These are phyloP conservation scores for Neotoma lepida DNA, from an alignment of 2,113 vertebrate species.

Conservation along the genomic window DNA sequence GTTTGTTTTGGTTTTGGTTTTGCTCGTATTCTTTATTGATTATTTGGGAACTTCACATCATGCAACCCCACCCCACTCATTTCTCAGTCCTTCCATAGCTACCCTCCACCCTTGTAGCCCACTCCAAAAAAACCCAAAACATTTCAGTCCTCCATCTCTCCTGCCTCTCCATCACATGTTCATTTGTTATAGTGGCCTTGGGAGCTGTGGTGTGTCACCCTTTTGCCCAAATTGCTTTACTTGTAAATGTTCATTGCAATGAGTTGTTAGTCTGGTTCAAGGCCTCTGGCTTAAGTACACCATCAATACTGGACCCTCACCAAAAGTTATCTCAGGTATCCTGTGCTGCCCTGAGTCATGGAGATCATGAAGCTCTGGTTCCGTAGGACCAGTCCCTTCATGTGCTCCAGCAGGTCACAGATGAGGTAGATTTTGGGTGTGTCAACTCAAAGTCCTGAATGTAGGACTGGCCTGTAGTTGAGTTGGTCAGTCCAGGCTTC, in stretches of 20 bases:
- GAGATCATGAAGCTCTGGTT: background rate
- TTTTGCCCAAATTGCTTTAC: background rate
- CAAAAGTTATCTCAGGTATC: background rate
- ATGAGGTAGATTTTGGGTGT: background rate
- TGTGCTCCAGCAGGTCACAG: background rate
- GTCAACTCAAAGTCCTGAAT: background rate
- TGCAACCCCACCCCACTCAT: background rate
- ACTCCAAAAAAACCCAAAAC: background rate
- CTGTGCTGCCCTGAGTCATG: background rate
- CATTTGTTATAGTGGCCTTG: background rate
- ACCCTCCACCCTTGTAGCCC: background rate
- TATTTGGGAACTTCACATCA: background rate
- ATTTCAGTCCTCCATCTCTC: background rate
- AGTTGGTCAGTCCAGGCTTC: background rate
- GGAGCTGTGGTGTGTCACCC: background rate
- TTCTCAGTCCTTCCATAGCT: background rate
- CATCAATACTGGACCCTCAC: background rate
- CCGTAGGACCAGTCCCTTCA: rapidly evolving
- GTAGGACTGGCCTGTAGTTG: background rate
- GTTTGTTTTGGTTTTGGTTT: background rate
- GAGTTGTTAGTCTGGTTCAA: background rate
- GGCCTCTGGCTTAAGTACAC: background rate
- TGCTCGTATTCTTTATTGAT: background rate
- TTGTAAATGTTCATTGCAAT: background rate
- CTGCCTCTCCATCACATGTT: background rate